Evolutionary conservation across 2,888 invertebrate genomes (phyloP), one percentile per base, ranked within the genome.

Genomic region (Scaptomyza cyrtandrae): DNA sequence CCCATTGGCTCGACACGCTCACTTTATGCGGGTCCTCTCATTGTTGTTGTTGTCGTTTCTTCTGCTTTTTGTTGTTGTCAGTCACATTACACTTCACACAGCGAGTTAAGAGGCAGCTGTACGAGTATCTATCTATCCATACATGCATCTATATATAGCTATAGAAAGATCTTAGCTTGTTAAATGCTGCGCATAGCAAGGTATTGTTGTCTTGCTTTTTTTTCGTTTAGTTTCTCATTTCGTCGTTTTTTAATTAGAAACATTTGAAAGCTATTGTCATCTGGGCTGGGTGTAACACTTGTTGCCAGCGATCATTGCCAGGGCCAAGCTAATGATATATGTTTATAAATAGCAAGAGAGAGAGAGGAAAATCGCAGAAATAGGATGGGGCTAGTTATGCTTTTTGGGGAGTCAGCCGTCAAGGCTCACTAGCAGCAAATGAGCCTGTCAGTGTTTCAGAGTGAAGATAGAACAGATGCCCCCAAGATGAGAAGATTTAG

Each of bases 211-310:
- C 2, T 19, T 19, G n/a, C 19, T 33, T 29, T 10, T 46, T 24
- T 27, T 69, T 56, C 35, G 49, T 57, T 53, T 64, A 11, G 49
- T 58, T 49, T 24, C 24, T 24, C 24, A 3, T 24, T 43, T 43
- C 50, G 48, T 56, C 31, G 65, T 80, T 82, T 82, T 86, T 85
- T 85, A 85, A 85, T 85, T 83, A 78, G 86, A 86, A 88, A 86
- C 84, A 85, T 88, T 84, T 74, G 88, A 86, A 86, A 86, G 84
- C 83, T 73, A 86, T 85, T 85, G 88, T 84, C 78, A 78, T 76
- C 59, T 78, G 62, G 62, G 64, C 16, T 52, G 45, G 62, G 66
- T 49, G 57, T 71, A 86, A 78, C 88, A 85, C 84, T 85, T 85
- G 84, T 88, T 88, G 71, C 71, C 35, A 78, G 81, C 84, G 71